These are phyloP conservation scores for Benitochromis conjunctus DNA, from an alignment of 2,113 vertebrate genomes.

Conservation along the genomic window DNA sequence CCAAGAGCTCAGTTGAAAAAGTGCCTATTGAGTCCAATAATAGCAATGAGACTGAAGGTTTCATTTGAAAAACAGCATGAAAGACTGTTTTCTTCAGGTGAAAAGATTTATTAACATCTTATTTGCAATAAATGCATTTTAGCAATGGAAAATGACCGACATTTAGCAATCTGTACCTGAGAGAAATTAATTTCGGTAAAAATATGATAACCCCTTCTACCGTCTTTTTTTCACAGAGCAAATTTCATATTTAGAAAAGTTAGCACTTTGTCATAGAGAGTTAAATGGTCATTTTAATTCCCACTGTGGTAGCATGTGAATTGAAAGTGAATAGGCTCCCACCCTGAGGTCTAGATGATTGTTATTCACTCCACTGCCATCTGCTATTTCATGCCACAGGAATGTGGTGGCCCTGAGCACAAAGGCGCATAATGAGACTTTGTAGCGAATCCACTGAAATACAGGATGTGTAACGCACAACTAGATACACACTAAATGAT, in stretches of 20 bases:
- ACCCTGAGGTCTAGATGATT: constrained; percentile 26
- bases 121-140: neutral
- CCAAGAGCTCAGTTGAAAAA: neutral
- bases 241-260: constrained; percentile 10
- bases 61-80: neutral
- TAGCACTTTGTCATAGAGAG: neutral
- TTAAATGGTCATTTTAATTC: constrained; percentile 49
- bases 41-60: neutral
- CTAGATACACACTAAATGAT: neutral
- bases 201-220: neutral
- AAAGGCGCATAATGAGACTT: constrained; percentile 13
- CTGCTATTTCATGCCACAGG: constrained; percentile 16
- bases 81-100: neutral
- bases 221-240: neutral
- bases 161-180: neutral
- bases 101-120: neutral
- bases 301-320: constrained; percentile 5
- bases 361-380: constrained; percentile 28
- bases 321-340: constrained; percentile 30
- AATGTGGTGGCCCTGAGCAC: constrained; percentile 9
- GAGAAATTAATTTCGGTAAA: neutral
- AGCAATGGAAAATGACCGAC: neutral
- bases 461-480: neutral
- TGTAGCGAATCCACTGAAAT: neutral
- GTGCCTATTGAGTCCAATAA: neutral